Base-by-base conservation (phyloP, 2,888 invertebrate genomes). In the Leptinotarsa haldemani region DNA sequence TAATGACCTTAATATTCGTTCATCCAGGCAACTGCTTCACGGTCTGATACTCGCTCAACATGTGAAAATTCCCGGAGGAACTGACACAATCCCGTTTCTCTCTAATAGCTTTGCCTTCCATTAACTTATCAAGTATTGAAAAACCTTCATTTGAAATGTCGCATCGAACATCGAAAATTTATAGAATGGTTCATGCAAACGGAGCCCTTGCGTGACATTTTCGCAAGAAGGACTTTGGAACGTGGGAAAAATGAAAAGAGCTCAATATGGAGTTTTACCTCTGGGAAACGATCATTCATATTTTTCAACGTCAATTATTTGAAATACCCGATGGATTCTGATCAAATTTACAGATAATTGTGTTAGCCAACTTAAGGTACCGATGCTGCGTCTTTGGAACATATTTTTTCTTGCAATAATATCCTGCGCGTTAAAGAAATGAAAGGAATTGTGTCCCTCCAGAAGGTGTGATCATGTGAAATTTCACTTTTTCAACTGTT, bases 11-110 rank as follows among this genome's bases (percentile, higher is more conserved):
- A 81, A 83, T 83, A 82, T 79, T 80, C 81, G 82, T 80, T 83
- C 83, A 83, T 79, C 82, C 83, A 83, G 82, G 79, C 81, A 81
- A 82, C 81, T 80, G 80, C 82, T 83, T 84, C 81, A 83, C 83
- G 83, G 84, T 84, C 84, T 84, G 83, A 74, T 83, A 80, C 82
- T 79, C 82, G 83, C 83, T 84, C 84, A 85, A 85, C 85, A 84
- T 84, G 85, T 84, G 84, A 84, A 82, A 82, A 83, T 82, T 82
- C 83, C 83, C 82, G 79, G 82, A 83, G 84, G 84, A 82, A 75
- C 80, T 81, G 83, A 82, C 83, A 80, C 82, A 80, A 82, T 81
- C 81, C 80, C 79, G 68, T 75, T 65, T 61, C 76, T 69, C 71
- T 56, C 76, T 78, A 79, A 80, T 79, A 77, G 78, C 75, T 74